Evolutionary conservation across 2,113 vertebrate species (phyloP), one percentile per base, ranked within the genome.

Genomic region (Pelecanoides urinatrix): DNA sequence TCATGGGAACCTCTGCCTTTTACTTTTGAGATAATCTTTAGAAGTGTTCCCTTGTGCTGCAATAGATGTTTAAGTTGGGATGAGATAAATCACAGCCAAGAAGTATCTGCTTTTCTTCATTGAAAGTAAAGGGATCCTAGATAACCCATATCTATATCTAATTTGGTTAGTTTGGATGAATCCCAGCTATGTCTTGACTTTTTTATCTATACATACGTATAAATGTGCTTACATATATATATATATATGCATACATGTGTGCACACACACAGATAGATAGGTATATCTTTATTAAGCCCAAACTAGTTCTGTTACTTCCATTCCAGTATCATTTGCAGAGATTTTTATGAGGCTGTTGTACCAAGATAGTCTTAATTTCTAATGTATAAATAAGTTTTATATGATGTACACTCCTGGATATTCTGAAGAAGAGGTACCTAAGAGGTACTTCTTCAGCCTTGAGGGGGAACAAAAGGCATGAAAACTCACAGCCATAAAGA

Each of bases 261-360:
- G 2, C 6, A 4, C 11, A 3, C 44, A 45, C 22, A n/a, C 1
- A 50, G 3, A 11, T 45, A 26, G 6, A 19, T 52, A 32, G 7
- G 16, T 14, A 13, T 4, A 30, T 10, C 2, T 70, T 5, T 53
- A 19, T 78, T 50, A 52, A 53, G 6, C 14, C 12, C 3, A 75
- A 67, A 13, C 3, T 8, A 30, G 7, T 47, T 88, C 16, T 76
- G 10, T 80, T 89, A n/a, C 11, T 92, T 86, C 13, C 3, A 1
- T 56, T 86, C 14, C 26, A 70, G 21, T 65, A 55, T 58, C 8
- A n/a, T 56, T 53, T 89, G 17, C 36, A 34, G 50, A 74, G 4
- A 32, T 29, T 34, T 44, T 62, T 59, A 34, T 49, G 13, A 82
- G 17, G 10, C 26, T 92, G 3, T 86, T 86, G 4, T 86, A 56